Evolutionary conservation across 2,888 invertebrate genomes (phyloP), one percentile per base, ranked within the genome.

Genomic region (Drosophila diplacantha): DNA sequence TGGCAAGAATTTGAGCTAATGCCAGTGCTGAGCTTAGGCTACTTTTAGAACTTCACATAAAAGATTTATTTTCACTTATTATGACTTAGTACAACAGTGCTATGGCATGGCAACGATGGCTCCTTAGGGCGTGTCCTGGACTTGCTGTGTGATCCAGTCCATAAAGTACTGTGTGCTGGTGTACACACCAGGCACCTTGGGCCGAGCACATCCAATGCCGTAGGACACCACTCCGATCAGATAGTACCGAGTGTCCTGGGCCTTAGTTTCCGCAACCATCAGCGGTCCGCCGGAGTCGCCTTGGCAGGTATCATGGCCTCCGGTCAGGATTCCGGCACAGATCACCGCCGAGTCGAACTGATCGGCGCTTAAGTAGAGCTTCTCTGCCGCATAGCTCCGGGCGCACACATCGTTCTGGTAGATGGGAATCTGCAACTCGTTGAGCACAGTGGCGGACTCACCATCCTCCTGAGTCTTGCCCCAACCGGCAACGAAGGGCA

Each of bases 401-500:
- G 88, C 88, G 77, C 96, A 96, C 62, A 88, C 88, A 0, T 90
- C 87, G 74, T 92, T 92, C 16, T 88, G 87, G 1, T 93, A 90
- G 0, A 96, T 91, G 0, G 95, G 94, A 46, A 96, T 86, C 84
- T 93, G 92, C 14, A 93, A 89, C 52, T 93, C 92, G 82, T 92
- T 92, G 5, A 96, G 89, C 3, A 88, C 89, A 0, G 90, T 86
- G 9, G 94, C 92, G 0, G 92, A 88, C 8, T 92, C 91, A 2
- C 95, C 96, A 4, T 82, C 83, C 54, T 88, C 87, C 76, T 77
- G 72, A 0, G 87, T 87, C 66, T 74, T 85, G 24, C 89, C 89
- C 88, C 88, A 89, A 11, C 96, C 96, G 5, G 94, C 94, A 2
- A 96, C 91, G 75, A 93, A 91, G 0, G 94, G 94, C 39, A 86